phyloP scores from a whole-genome alignment of 2,113 vertebrate species.

The Puma concolor region DNA sequence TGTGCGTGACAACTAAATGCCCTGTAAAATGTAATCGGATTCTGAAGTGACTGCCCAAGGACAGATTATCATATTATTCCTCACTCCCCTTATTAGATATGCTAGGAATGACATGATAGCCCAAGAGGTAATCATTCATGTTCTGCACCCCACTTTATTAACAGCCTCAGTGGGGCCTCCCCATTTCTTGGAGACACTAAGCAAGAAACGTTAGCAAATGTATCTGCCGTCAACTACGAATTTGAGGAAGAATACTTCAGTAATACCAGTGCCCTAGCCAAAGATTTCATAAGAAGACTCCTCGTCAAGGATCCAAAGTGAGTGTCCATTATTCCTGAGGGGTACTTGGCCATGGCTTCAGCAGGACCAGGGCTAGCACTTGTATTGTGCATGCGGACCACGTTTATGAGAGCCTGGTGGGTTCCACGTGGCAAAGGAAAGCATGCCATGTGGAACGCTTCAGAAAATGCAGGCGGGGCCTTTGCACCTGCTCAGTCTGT shows the following conservation, averaged over 20 bases:
- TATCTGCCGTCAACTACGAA: constrained; percentile 98
- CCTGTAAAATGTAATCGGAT: neutral
- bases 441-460: fast-evolving
- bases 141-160: constrained; percentile 23
- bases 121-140: neutral
- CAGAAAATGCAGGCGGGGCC: neutral
- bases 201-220: constrained; percentile 97
- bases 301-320: constrained; percentile 99
- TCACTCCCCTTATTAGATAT: neutral
- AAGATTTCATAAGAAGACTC: constrained; percentile 96
- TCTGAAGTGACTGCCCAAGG: neutral
- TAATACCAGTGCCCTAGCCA: constrained; percentile 95
- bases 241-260: constrained; percentile 99
- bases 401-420: fast-evolving
- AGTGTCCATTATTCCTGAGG: constrained; percentile 62
- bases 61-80: fast-evolving
- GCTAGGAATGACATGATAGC: neutral
- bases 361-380: neutral
- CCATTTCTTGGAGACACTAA: constrained; percentile 98
- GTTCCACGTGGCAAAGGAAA: neutral
- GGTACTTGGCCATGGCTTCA: neutral
- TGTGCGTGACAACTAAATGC: neutral
- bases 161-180: constrained; percentile 96
- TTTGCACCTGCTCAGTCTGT: neutral
- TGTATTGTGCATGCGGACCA: fast-evolving